These are phyloP conservation scores for Xylophagus ater DNA, from an alignment of 2,888 invertebrate genomes.

Conservation along the genomic window DNA sequence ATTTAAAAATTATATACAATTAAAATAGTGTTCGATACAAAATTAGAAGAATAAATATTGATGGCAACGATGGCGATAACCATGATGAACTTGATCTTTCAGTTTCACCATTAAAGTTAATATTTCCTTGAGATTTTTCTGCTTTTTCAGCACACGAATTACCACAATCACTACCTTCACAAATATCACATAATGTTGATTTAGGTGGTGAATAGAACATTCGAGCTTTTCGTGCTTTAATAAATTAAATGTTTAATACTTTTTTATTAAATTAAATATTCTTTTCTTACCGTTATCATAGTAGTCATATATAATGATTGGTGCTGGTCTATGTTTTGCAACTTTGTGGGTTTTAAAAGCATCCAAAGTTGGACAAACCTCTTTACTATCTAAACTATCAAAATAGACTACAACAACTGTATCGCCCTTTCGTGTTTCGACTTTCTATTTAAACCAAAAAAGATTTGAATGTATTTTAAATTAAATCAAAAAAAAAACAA, in stretches of 20 bases:
- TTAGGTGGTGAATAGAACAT: slow-evolving; percentile 65
- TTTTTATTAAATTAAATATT: neutral
- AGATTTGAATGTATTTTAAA: neutral
- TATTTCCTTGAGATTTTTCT: slow-evolving; percentile 25
- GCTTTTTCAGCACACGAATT: slow-evolving; percentile 32
- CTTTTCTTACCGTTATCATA: slow-evolving; percentile 79
- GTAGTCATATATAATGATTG: slow-evolving; percentile 80
- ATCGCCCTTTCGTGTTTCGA: slow-evolving; percentile 57
- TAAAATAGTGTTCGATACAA: neutral
- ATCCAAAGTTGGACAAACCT: slow-evolving; percentile 78
- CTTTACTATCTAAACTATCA: slow-evolving; percentile 53
- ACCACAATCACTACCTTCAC: slow-evolving; percentile 52
- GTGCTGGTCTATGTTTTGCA: slow-evolving; percentile 74
- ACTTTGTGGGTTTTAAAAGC: slow-evolving; percentile 78
- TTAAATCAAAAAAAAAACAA: neutral
- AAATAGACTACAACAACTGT: slow-evolving; percentile 60
- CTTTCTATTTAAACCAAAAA: slow-evolving; percentile 37
- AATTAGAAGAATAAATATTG: neutral
- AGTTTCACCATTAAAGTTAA: neutral
- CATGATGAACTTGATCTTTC: slow-evolving; percentile 1
- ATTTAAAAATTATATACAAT: neutral
- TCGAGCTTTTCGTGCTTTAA: slow-evolving; percentile 63
- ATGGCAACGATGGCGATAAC: slow-evolving; percentile 1
- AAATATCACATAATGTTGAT: slow-evolving; percentile 71
- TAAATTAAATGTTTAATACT: slow-evolving; percentile 3